phyloP scores from a whole-genome alignment of 1,140 invertebrate species.

The Solenopsis fugax region DNA sequence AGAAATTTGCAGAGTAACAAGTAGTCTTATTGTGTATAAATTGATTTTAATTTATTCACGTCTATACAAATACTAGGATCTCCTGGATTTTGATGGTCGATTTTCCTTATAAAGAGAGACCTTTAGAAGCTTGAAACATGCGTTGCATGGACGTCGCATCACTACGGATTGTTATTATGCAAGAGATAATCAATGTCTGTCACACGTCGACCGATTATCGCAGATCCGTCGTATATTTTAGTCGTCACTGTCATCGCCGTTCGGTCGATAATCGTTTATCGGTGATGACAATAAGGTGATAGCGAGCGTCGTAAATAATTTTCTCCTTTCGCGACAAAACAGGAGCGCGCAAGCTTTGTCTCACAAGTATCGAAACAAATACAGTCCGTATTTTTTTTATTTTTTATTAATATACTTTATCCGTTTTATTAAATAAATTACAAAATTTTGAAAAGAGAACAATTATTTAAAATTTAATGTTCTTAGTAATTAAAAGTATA shows the following conservation, averaged over 20 bases:
- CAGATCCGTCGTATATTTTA: constrained; percentile 41
- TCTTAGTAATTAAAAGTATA: too few species aligned
- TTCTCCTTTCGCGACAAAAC: constrained; percentile 4
- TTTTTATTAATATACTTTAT: background rate
- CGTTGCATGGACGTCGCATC: background rate
- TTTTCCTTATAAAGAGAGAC: background rate
- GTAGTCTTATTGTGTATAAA: background rate
- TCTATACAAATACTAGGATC: background rate
- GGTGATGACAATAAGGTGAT: constrained; percentile 13
- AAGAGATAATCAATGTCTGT: constrained; percentile 43
- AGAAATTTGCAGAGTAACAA: background rate
- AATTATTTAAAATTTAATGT: background rate
- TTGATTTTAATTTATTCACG: background rate
- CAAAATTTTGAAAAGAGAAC: background rate
- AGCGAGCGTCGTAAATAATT: constrained; percentile 26
- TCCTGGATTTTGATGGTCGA: background rate
- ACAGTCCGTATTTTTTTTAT: background rate
- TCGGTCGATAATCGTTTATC: constrained; percentile 52
- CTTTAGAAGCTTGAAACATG: background rate
- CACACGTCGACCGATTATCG: constrained; percentile 41
- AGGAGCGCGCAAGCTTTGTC: background rate
- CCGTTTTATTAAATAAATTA: background rate
- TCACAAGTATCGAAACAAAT: background rate
- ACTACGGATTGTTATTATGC: constrained; percentile 36
- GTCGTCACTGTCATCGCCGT: constrained; percentile 27